These are phyloP conservation scores for Drosophila maculinotata DNA, from an alignment of 2,888 invertebrate genomes.

Conservation along the genomic window DNA sequence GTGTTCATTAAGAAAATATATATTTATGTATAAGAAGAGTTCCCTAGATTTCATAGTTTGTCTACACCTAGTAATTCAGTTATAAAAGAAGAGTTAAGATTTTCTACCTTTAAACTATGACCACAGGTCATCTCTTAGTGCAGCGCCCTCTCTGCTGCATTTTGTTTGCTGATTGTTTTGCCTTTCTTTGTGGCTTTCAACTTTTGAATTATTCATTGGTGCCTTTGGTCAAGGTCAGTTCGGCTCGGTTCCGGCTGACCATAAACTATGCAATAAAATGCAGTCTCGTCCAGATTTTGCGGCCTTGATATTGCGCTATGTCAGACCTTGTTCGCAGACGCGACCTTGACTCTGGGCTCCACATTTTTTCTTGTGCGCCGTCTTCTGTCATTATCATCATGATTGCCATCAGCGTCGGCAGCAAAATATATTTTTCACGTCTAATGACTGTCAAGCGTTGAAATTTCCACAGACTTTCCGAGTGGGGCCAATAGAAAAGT, in stretches of 20 bases:
- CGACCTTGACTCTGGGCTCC: constrained; percentile 43
- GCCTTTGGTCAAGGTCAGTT: constrained; percentile 47
- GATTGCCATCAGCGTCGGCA: constrained; percentile 47
- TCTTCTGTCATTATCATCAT: constrained; percentile 39
- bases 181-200: constrained; percentile 15
- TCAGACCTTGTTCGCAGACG: constrained; percentile 17
- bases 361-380: constrained; percentile 7
- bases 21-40: no score
- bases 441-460: constrained; percentile 72
- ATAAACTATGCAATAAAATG: constrained; percentile 56
- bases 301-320: constrained; percentile 38
- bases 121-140: constrained; percentile 5
- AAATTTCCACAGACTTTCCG: constrained; percentile 28
- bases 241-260: constrained; percentile 28
- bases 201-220: constrained; percentile 46
- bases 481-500: constrained; percentile 26
- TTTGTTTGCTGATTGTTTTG: constrained; percentile 17
- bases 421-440: constrained; percentile 53
- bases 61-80: no score
- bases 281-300: constrained; percentile 38
- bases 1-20: no score
- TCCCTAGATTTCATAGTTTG: no score
- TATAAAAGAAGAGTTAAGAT: no score
- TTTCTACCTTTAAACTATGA: constrained; percentile 7
- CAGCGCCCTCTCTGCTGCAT: constrained; percentile 26